phyloP scores from a whole-genome alignment of 2,113 vertebrate species.

The human region GRCh38 chr6:137412001-137412500 shows the following conservation, averaged over 20 bases:
- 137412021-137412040: not conserved
- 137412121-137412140: not conserved
- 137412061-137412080: conserved; percentile 15
- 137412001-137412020: not conserved
- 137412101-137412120: not conserved
- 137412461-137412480: not conserved
- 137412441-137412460: not conserved
- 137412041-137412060: conserved; percentile 12
- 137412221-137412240: conserved; percentile 6
- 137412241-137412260: conserved; percentile 2
- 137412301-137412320: not conserved
- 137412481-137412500: not conserved
- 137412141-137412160: not conserved
- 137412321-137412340: not conserved
- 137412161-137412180: not conserved
- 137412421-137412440: not conserved
- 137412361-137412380: not conserved
- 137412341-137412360: not conserved
- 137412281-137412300: not conserved
- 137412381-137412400: not conserved
- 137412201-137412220: not conserved
- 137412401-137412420: not conserved
- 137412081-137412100: not conserved
- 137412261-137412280: not conserved
- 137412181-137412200: not conserved